Conservation (phyloP, 2,797 vertebrate species). For the Fistularia commersonii region DNA sequence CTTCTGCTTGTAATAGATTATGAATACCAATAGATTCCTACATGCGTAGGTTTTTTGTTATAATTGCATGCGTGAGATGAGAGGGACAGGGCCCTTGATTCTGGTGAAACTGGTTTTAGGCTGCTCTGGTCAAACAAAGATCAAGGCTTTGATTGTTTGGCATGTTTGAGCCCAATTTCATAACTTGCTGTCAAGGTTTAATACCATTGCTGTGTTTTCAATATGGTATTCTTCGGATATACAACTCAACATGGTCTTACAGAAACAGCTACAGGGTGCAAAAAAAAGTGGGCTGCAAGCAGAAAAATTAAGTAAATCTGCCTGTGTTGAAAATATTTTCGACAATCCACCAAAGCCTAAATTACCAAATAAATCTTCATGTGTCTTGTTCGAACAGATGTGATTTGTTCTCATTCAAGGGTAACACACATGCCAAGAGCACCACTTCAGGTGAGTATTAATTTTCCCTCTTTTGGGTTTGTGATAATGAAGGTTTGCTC, state of each 20-base stretch:
- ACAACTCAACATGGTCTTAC: conserved; percentile 7
- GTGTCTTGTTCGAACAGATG: conserved; percentile 35
- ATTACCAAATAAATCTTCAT: conserved; percentile 26
- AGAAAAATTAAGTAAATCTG: conserved; percentile 19
- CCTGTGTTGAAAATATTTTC: conserved; percentile 19
- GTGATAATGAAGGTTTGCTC: conserved; percentile 18
- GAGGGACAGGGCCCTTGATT: no score
- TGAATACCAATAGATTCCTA: no score
- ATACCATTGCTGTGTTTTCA: conserved; percentile 46
- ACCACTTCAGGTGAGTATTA: neutral
- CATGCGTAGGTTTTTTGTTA: no score
- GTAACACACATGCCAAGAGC: conserved; percentile 11
- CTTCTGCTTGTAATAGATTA: no score
- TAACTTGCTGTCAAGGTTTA: conserved; percentile 16
- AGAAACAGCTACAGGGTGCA: no score
- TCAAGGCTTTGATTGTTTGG: conserved; percentile 43
- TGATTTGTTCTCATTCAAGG: conserved; percentile 29
- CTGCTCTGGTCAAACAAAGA: conserved; percentile 17
- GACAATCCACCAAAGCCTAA: conserved; percentile 8
- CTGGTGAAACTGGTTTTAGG: no score
- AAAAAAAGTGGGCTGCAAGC: neutral
- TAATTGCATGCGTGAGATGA: no score
- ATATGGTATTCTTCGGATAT: conserved; percentile 36
- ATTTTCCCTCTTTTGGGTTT: conserved; percentile 14
- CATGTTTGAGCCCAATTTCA: conserved; percentile 6